Evolutionary conservation across 2,888 invertebrate genomes (phyloP).

Genomic region (Aradus depressus): DNA sequence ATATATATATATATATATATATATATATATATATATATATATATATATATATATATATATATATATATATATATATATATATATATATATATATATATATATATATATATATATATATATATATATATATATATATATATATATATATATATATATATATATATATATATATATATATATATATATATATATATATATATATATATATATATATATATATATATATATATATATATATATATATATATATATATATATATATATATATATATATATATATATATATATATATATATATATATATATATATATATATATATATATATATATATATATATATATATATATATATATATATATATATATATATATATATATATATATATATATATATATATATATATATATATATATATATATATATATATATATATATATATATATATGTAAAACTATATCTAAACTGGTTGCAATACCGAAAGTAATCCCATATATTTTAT

Average conservation of each 20-base stretch:
- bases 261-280: not conserved
- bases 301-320: conserved; percentile 4
- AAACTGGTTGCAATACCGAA: too few relatives aligned
- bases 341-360: conserved; percentile 3
- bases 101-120: not conserved
- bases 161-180: not conserved
- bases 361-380: conserved; percentile 4
- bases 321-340: not conserved
- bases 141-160: conserved; percentile 4
- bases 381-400: not conserved
- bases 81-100: conserved; percentile 4
- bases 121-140: conserved; percentile 1
- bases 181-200: not conserved
- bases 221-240: conserved; percentile 1
- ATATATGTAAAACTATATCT: not conserved
- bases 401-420: conserved; percentile 2
- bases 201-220: conserved; percentile 4
- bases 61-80: conserved; percentile 4
- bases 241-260: not conserved
- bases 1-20: conserved; percentile 4
- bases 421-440: conserved; percentile 4
- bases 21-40: conserved; percentile 4
- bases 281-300: conserved; percentile 4
- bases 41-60: not conserved
- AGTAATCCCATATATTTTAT: too few relatives aligned